A percentile compares a stretch with the other conserved stretches of the same genome.
Conservation (phyloP, 2,113 vertebrate species). For the Melanerpes aurifrons region DNA sequence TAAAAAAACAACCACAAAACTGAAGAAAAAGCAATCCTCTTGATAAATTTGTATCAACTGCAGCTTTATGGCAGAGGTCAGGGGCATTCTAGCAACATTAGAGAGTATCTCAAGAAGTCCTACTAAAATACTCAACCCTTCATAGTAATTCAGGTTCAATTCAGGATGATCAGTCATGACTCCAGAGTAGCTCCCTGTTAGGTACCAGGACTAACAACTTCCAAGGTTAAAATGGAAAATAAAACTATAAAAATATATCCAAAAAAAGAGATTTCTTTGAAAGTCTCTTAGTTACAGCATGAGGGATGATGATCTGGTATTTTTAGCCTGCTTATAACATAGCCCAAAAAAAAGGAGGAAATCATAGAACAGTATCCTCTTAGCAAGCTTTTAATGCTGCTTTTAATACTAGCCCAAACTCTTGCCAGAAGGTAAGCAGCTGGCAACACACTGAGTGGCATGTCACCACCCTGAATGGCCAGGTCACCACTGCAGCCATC, state of each 20-base stretch:
- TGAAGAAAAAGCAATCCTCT: background rate
- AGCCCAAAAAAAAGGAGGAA: slow-evolving; percentile 36
- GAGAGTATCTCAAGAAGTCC: background rate
- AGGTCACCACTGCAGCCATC: background rate
- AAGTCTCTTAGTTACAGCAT: background rate
- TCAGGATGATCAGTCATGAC: background rate
- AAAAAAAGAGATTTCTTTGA: background rate
- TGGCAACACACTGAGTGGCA: background rate
- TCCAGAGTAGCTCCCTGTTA: background rate
- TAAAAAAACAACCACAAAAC: background rate
- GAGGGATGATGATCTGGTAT: background rate
- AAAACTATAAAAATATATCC: rapidly evolving
- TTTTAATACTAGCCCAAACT: slow-evolving; percentile 51
- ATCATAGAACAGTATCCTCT: background rate
- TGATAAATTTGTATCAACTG: background rate
- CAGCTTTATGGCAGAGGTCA: background rate
- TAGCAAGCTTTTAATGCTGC: background rate
- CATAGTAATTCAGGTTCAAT: background rate
- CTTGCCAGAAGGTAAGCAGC: slow-evolving; percentile 2
- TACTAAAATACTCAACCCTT: background rate
- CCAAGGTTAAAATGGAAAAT: background rate
- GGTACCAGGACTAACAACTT: background rate
- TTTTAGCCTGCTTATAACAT: background rate
- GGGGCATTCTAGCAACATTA: background rate
- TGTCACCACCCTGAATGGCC: background rate